phyloP scores from a whole-genome alignment of 2,797 vertebrate species.

The Enteromius treurensis region DNA sequence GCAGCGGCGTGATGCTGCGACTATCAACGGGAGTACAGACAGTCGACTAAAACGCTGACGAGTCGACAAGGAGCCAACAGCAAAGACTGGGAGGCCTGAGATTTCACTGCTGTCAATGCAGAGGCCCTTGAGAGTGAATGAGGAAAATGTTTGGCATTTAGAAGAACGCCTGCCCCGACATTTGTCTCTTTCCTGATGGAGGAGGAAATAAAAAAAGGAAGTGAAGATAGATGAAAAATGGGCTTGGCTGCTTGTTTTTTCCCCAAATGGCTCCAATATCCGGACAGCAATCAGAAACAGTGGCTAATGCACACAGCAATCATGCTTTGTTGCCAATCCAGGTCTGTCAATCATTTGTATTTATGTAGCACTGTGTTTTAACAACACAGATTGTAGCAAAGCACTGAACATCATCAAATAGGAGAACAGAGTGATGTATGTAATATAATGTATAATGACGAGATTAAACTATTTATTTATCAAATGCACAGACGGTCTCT shows the following conservation, averaged over 20 bases:
- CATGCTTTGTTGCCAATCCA: neutral
- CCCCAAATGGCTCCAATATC: neutral
- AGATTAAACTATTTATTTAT: too few relatives aligned
- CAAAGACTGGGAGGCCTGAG: slow-evolving; percentile 9
- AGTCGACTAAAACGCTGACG: neutral
- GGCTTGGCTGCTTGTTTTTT: neutral
- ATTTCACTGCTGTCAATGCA: neutral
- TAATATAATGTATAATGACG: too few relatives aligned
- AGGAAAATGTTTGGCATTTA: slow-evolving; percentile 43
- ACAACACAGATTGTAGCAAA: too few relatives aligned
- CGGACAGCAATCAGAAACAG: neutral
- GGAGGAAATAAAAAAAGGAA: slow-evolving; percentile 13
- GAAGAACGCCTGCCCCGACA: slow-evolving; percentile 11
- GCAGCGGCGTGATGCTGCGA: neutral
- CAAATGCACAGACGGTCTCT: too few relatives aligned
- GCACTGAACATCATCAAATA: too few relatives aligned
- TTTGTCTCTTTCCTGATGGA: slow-evolving; percentile 41
- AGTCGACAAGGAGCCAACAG: slow-evolving; percentile 12
- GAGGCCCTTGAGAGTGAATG: neutral
- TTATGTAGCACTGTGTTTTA: too few relatives aligned
- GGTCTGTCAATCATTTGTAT: neutral
- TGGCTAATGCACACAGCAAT: neutral
- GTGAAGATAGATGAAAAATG: slow-evolving; percentile 39
- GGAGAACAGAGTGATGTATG: too few relatives aligned
- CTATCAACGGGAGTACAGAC: neutral